Percentiles rank a stretch among this genome's conserved stretches.
These are phyloP conservation scores for Brienomyrus brachyistius DNA, from an alignment of 2,113 vertebrate species.

Conservation along the genomic window DNA sequence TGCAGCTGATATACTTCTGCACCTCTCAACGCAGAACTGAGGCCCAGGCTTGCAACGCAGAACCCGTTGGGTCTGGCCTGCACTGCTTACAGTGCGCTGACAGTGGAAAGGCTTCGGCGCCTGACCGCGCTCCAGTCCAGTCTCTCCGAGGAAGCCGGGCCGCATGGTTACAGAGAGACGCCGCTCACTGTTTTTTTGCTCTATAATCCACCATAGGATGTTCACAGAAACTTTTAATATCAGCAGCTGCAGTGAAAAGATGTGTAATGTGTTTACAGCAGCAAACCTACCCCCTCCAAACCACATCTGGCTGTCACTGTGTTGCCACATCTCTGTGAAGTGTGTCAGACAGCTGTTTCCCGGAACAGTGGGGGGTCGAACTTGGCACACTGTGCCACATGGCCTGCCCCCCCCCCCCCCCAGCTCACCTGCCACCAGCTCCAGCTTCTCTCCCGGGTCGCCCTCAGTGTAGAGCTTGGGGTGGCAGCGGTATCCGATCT, in stretches of 20 bases:
- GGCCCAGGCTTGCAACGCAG: too few relatives aligned
- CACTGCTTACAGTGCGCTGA: too few relatives aligned
- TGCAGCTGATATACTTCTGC: too few relatives aligned
- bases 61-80: too few relatives aligned
- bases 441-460: constrained; percentile 94
- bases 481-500: constrained; percentile 98
- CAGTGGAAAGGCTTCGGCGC: background rate
- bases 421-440: constrained; percentile 81
- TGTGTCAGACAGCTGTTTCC: background rate
- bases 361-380: background rate
- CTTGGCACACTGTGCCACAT: background rate
- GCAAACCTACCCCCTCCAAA: background rate
- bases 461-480: constrained; percentile 96
- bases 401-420: too few relatives aligned
- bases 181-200: background rate
- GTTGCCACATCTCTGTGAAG: background rate
- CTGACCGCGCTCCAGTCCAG: background rate
- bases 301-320: background rate
- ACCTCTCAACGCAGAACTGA: too few relatives aligned
- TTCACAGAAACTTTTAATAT: background rate
- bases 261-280: background rate
- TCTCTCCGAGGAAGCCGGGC: background rate
- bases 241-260: background rate
- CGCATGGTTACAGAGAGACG: background rate
- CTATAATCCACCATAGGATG: background rate